Base-by-base conservation (phyloP, 2,113 vertebrate genomes). In the Jacana jacana region DNA sequence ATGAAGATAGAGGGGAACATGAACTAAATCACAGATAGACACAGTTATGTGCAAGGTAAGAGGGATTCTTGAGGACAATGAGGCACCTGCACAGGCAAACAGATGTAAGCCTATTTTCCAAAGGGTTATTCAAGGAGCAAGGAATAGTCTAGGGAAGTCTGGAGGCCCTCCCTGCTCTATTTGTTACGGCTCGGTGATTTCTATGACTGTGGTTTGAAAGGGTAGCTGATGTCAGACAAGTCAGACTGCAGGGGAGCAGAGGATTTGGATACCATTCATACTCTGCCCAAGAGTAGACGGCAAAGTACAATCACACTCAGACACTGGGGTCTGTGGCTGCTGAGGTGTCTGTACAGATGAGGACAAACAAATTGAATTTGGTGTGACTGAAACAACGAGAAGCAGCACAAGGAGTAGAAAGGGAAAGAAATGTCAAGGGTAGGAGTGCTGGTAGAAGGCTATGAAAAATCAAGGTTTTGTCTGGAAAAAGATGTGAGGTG, bases 281-380 rank as follows among this genome's bases (percentile, higher is more conserved):
- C 61, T 87, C 5, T 64, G 93, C 61, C 94, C 94, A 94, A 89
- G 81, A 96, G 96, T 89, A 95, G 93, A 81, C 95, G 33, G 77
- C 73, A 81, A 91, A 95, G 42, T 7, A 5, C 69, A 81, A 52
- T 91, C 61, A 60, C 42, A 20, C 22, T 81, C 83, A 91, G 72
- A 68, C 61, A 27, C 55, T n/a, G 39, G 10, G 30, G 9, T 68
- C 48, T 88, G 81, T 9, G 63, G 54, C 79, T 88, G 76, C 76
- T 0, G 14, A 95, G 35, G 52, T 88, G 91, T 85, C 63, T 90
- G 71, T 70, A 69, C n/a, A 52, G 69, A 88, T 71, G 82, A 64
- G 18, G 60, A 57, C 65, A 93, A 94, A 76, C 15, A 92, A 28
- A 78, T 55, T 46, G 49, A 80, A 79, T 73, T 90, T 0, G 0